Conservation (phyloP, 64 coral and sea anemone species). For the Stylophora pistillata region DNA sequence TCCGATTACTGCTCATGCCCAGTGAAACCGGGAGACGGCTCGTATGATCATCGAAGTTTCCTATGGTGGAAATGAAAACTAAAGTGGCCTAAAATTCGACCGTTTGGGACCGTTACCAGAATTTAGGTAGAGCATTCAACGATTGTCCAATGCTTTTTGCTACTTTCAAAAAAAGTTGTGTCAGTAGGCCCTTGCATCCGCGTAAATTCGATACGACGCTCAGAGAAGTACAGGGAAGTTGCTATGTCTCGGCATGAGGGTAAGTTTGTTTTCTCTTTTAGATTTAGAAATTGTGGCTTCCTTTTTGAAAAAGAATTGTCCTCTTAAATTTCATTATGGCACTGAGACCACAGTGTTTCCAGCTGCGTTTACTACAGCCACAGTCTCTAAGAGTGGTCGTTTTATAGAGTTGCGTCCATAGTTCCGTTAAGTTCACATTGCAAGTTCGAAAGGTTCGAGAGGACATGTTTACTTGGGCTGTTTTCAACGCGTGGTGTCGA, state of each 20-base stretch:
- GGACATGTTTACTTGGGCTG: too few relatives aligned
- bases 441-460: neutral
- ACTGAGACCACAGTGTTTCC: neutral
- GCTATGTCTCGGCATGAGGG: conserved; percentile 88
- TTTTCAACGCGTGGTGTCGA: too few relatives aligned
- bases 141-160: conserved; percentile 80
- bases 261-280: conserved; percentile 47
- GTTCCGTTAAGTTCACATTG: neutral
- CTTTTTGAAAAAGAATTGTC: neutral
- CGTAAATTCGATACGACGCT: conserved; percentile 40
- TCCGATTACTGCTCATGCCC: conserved; percentile 16
- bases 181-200: conserved; percentile 33
- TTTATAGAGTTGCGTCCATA: neutral
- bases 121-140: conserved; percentile 36
- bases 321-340: neutral
- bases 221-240: conserved; percentile 41
- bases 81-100: conserved; percentile 13
- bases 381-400: neutral
- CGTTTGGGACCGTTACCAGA: neutral
- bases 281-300: neutral
- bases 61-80: conserved; percentile 4
- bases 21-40: conserved; percentile 51
- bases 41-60: conserved; percentile 9
- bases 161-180: conserved; percentile 38
- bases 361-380: neutral